Evolutionary conservation across 2,113 vertebrate species (phyloP).

Genomic region (Nanorana parkeri): DNA sequence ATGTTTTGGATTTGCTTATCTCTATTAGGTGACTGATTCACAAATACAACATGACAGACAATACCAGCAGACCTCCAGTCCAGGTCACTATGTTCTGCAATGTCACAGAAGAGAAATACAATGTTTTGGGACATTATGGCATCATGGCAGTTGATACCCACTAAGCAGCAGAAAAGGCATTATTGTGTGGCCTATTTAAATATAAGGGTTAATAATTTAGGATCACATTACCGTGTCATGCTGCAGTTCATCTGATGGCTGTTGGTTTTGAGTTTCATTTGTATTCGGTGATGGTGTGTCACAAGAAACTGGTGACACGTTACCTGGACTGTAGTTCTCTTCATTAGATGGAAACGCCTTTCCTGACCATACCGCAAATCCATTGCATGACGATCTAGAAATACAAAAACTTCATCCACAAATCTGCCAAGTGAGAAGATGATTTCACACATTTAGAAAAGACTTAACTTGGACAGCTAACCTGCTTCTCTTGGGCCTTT

Average conservation of each 20-base stretch:
- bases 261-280: background rate
- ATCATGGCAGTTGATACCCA: slow-evolving; percentile 2
- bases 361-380: background rate
- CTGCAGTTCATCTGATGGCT: background rate
- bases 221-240: slow-evolving; percentile 36
- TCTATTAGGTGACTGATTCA: too few relatives aligned
- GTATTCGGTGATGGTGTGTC: background rate
- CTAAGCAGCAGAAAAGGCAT: slow-evolving; percentile 39
- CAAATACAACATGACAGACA: too few relatives aligned
- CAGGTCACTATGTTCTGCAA: too few relatives aligned
- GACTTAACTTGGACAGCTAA: background rate
- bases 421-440: background rate
- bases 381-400: slow-evolving; percentile 34
- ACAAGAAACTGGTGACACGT: background rate
- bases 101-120: too few relatives aligned
- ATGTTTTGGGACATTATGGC: too few relatives aligned
- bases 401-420: background rate
- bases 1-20: too few relatives aligned
- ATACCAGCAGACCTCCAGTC: too few relatives aligned
- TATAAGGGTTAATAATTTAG: background rate
- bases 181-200: background rate
- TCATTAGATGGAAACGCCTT: background rate
- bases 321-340: background rate
- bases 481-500: slow-evolving; percentile 79
- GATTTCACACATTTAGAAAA: background rate